Conservation (phyloP, 2,888 invertebrate species). For the Subacronicta megacephala region DNA sequence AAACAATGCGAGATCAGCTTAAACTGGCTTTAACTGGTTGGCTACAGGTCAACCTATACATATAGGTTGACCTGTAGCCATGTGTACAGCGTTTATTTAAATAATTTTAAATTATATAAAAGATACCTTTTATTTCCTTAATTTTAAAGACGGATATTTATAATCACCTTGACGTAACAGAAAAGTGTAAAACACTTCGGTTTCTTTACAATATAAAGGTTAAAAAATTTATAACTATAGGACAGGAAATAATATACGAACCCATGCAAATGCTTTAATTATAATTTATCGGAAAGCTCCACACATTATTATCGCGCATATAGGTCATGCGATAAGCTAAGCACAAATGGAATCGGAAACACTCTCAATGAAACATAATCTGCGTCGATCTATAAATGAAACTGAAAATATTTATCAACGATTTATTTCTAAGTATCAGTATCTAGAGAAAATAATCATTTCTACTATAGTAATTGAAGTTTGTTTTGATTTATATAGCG, state of each 20-base stretch:
- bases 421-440: not conserved
- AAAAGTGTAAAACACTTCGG: not conserved
- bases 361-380: slow-evolving; percentile 41
- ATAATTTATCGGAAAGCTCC: slow-evolving; percentile 49
- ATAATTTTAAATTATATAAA: too few relatives aligned
- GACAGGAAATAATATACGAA: slow-evolving; percentile 48
- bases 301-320: slow-evolving; percentile 46
- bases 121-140: too few relatives aligned
- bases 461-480: too few relatives aligned
- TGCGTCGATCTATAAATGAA: slow-evolving; percentile 26
- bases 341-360: slow-evolving; percentile 31
- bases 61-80: too few relatives aligned
- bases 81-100: too few relatives aligned
- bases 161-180: not conserved
- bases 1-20: too few relatives aligned
- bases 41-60: too few relatives aligned
- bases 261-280: slow-evolving; percentile 54
- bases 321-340: slow-evolving; percentile 58
- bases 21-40: too few relatives aligned
- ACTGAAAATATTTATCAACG: slow-evolving; percentile 9
- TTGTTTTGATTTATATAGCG: too few relatives aligned
- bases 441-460: not conserved
- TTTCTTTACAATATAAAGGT: not conserved
- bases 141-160: not conserved
- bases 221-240: slow-evolving; percentile 14